Base-by-base conservation (phyloP, 2,888 invertebrate species). In the Pollenia angustigena region DNA sequence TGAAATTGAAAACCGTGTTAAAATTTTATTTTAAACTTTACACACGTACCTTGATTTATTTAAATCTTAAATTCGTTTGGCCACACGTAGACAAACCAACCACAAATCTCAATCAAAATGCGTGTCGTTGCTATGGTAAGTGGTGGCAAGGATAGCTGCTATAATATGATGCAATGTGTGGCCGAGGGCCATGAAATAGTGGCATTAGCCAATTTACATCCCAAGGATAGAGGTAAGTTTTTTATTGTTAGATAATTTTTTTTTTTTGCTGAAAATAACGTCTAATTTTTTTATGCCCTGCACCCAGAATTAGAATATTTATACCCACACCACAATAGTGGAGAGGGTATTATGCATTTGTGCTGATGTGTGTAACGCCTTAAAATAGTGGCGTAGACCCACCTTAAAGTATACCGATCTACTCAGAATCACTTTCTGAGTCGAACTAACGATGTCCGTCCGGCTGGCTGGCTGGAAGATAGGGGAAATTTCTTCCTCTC, bases 121-220 rank as follows among this genome's bases (percentile, higher is more conserved):
- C 97, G 95, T 94, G 97, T 97, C 89, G 97, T 97, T 90, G 97
- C 97, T 88, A 94, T 98, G 94, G 95, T 98, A 89, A 99, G 99
- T 94, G 99, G 99, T 90, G 99, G 99, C 90, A 99, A 99, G 94
- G 99, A 99, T 94, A 99, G 99, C 94, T 98, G 98, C 94, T 99
- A 97, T 94, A 99, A 99, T 93, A 97, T 99, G 97, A 97, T 99
- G 97, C 98, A 99, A 95, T 99, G 99, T 94, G 96, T 98, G 89
- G 97, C 97, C 90, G 97, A 98, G 92, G 99, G 99, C 74, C 99
- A 99, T 94, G 91, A 94, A 90, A 97, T 99, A 90, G 97, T 99
- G 80, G 99, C 99, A 54, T 94, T 99, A 92, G 99, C 99, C 89
- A 99, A 99, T 95, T 95, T 99, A 90, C 96, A 96, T 94, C 99